Conservation (phyloP, 2,113 vertebrate genomes). For the Ptilonorhynchus violaceus region DNA sequence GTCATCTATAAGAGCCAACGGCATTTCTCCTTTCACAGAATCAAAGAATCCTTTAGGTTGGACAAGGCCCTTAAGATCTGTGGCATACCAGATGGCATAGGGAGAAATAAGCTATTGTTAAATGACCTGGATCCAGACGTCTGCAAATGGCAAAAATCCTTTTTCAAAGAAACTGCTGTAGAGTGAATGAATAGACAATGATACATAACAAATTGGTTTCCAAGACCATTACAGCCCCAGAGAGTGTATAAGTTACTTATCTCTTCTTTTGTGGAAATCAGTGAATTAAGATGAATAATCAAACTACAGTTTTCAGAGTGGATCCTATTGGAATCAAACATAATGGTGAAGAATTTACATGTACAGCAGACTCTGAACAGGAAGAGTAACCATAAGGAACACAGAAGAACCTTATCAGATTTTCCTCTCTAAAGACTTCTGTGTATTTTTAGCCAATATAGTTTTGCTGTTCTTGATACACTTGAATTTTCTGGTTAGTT, state of each 20-base stretch:
- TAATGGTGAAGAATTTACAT: neutral
- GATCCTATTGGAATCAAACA: neutral
- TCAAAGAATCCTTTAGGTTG: neutral
- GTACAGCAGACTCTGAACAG: neutral
- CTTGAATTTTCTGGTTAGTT: neutral
- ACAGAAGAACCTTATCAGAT: neutral
- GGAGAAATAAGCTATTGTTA: neutral
- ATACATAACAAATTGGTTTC: neutral
- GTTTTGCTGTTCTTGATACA: neutral
- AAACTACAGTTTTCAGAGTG: neutral
- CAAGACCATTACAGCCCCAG: neutral
- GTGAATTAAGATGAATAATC: neutral
- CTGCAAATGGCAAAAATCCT: neutral
- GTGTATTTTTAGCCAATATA: neutral
- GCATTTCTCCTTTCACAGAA: neutral
- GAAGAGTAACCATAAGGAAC: neutral
- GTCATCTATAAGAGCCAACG: neutral
- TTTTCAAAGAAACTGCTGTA: neutral
- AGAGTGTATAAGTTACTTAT: neutral
- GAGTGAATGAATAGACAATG: neutral
- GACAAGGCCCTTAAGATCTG: neutral
- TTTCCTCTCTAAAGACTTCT: neutral
- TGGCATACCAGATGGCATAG: neutral
- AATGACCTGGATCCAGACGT: neutral
- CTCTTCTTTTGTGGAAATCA: neutral